Base-by-base conservation (phyloP, 2,888 invertebrate species). In the Axea sp. region DNA sequence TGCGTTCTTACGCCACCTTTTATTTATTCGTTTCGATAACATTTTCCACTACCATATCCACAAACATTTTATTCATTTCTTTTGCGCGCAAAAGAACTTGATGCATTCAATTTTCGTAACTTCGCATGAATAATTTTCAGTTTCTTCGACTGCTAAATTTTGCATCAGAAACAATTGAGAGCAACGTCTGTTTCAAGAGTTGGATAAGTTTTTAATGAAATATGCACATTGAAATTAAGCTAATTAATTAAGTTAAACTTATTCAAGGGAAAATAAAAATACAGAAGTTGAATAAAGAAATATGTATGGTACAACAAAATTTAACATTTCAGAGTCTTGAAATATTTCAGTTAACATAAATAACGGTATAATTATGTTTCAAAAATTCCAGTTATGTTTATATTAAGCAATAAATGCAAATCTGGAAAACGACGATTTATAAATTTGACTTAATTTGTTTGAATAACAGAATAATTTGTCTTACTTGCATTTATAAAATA, bases 21-120 rank as follows among this genome's bases (percentile, higher is more conserved):
- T 62, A 71, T 62, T 62, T 55, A 62, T 45, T 33, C 47, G 28
- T 37, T 17, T 41, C 43, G 41, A 60, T 59, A 47, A 30, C 47
- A 68, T 51, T 68, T 51, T 24, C 17, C 64, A 15, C 30, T 62
- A 37, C 15, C 60, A 14, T 19, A 59, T 49, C 15, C 53, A 14
- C 26, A 57, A 67, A 59, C 47, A 59, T 49, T 57, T 49, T 45
- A 37, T n/a, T n/a, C n/a, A n/a, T n/a, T n/a, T n/a, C n/a, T n/a
- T n/a, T n/a, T n/a, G n/a, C n/a, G n/a, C n/a, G n/a, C n/a, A 39
- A 65, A 65, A 65, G 37, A 45, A 53, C 37, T 22, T 14, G 22
- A 22, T 30, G 28, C 45, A 28, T 47, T 51, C 37, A 59, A 65
- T 55, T 71, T 68, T 68, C 33, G 24, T 9, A 30, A 43, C 53